Percentiles rank a stretch among this genome's conserved stretches.
These are phyloP conservation scores for Gryllus bimaculatus DNA, from an alignment of 1,140 invertebrate genomes.

Conservation along the genomic window DNA sequence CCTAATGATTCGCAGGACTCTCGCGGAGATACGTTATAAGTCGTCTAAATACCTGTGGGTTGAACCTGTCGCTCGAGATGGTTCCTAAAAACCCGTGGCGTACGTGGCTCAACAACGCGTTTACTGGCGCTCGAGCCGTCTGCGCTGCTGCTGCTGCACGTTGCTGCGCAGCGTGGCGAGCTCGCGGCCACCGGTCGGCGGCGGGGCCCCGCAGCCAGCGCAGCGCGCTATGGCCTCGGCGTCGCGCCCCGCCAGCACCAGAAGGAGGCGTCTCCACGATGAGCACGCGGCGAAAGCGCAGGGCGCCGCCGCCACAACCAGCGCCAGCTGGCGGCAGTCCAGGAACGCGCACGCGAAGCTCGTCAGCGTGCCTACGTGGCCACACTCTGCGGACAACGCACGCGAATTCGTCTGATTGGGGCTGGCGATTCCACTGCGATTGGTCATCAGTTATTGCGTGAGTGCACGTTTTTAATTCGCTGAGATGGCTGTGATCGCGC, in stretches of 20 bases:
- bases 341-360: slow-evolving; percentile 72
- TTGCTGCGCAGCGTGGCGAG: slow-evolving; percentile 54
- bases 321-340: slow-evolving; percentile 69
- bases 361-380: slow-evolving; percentile 73
- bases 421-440: too few species aligned
- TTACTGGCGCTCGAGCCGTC: not conserved
- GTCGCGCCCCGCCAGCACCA: slow-evolving; percentile 60
- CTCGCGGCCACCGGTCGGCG: slow-evolving; percentile 61
- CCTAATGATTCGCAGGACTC: too few species aligned
- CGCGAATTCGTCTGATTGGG: too few species aligned
- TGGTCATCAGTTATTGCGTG: too few species aligned
- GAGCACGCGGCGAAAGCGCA: slow-evolving; percentile 56
- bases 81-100: too few species aligned
- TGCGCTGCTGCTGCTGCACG: slow-evolving; percentile 39
- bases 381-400: slow-evolving; percentile 35
- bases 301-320: slow-evolving; percentile 63
- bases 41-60: too few species aligned
- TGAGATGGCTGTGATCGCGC: too few species aligned
- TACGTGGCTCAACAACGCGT: too few species aligned
- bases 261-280: slow-evolving; percentile 73
- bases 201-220: slow-evolving; percentile 64
- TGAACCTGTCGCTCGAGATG: too few species aligned
- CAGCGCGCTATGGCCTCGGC: slow-evolving; percentile 63
- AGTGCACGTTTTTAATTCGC: too few species aligned
- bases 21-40: too few species aligned